A percentile compares a stretch with the other conserved stretches of the same genome.
phyloP scores from a whole-genome alignment of 2,113 vertebrate genomes.

The Circaetus gallicus region DNA sequence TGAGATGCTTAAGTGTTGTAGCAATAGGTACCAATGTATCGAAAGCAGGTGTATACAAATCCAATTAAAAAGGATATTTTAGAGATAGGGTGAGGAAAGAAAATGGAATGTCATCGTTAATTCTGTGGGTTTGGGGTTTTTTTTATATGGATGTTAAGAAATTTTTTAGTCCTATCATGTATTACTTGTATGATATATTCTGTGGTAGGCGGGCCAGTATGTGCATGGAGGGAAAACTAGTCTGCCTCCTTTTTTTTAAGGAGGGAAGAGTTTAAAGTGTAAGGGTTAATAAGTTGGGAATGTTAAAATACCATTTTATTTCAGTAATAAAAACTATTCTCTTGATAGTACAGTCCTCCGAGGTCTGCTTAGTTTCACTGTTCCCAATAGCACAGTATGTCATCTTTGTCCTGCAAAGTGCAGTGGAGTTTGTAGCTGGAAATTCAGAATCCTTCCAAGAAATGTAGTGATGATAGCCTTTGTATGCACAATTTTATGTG shows the following conservation, averaged over 20 bases:
- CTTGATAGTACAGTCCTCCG: neutral
- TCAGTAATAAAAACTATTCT: neutral
- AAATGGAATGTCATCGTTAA: neutral
- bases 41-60: neutral
- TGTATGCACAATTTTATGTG: no score
- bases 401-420: neutral
- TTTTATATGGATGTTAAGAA: neutral
- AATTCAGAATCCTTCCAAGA: neutral
- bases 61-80: neutral
- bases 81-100: neutral
- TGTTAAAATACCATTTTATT: neutral
- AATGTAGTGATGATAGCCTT: fast-evolving
- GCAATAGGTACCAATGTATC: neutral
- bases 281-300: neutral
- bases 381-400: neutral
- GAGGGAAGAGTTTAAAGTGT: neutral
- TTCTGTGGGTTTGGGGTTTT: neutral
- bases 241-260: neutral
- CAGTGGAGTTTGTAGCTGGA: neutral
- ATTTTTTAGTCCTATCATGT: fast-evolving
- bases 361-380: neutral
- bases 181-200: neutral
- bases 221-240: neutral
- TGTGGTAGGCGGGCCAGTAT: no score
- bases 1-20: neutral